Conservation (phyloP, 1,140 invertebrate genomes). For the Halictus rubicundus region DNA sequence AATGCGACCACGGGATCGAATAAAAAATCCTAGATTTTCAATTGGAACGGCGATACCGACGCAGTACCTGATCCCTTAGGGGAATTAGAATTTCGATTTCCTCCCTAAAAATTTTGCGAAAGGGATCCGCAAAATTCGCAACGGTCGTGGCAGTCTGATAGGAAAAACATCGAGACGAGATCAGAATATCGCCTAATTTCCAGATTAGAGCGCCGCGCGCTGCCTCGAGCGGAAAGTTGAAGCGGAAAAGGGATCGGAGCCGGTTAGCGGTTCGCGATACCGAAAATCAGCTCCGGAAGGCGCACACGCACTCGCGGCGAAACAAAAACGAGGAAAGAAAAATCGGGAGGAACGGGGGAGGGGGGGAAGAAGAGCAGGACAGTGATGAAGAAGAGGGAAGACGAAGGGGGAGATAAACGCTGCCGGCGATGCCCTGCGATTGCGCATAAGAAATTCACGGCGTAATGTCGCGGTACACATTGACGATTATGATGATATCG, state of each 20-base stretch:
- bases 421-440: conserved; percentile 36
- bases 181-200: no score
- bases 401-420: conserved; percentile 11
- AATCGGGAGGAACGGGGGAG: background rate
- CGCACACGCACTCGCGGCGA: background rate
- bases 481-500: conserved; percentile 73
- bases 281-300: background rate
- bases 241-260: background rate
- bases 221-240: background rate
- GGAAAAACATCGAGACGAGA: background rate
- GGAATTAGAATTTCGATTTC: no score
- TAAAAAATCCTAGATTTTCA: no score
- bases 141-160: no score
- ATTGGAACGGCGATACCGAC: no score
- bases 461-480: conserved; percentile 60
- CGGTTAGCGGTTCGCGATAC: background rate
- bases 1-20: no score
- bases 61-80: no score
- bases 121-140: no score
- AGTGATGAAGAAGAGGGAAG: conserved; percentile 53
- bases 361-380: no score
- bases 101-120: no score
- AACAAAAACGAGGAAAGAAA: background rate
- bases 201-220: no score
- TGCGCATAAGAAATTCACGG: conserved; percentile 68